A percentile compares a stretch with the other conserved stretches of the same genome.
Conservation (phyloP, 2,888 invertebrate species). For the Parelbella ahira region DNA sequence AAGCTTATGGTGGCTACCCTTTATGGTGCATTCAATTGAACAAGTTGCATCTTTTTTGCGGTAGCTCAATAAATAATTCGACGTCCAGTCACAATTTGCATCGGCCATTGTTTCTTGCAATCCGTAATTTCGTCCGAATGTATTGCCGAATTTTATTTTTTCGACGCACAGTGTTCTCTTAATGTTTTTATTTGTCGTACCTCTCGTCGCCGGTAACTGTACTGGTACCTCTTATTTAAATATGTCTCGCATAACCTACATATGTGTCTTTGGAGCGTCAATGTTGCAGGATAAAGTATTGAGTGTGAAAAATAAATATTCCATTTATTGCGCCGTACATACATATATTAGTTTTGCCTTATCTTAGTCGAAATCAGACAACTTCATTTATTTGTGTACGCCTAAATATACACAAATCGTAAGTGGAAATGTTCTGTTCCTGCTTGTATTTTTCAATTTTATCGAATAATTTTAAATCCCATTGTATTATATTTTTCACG, state of each 20-base stretch:
- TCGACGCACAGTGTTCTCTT: constrained; percentile 39
- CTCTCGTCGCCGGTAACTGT: constrained; percentile 17
- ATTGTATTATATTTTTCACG: too few relatives aligned
- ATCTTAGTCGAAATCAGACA: too few relatives aligned
- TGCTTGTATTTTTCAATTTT: too few relatives aligned
- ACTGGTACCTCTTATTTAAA: constrained; percentile 12
- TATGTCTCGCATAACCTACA: constrained; percentile 6
- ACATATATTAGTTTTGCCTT: too few relatives aligned
- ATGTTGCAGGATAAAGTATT: too few relatives aligned
- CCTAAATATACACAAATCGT: too few relatives aligned
- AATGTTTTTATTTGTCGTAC: constrained; percentile 41
- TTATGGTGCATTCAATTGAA: constrained; percentile 59
- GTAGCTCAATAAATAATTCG: constrained; percentile 55
- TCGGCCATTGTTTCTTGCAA: constrained; percentile 66
- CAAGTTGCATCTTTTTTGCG: constrained; percentile 52
- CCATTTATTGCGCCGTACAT: too few relatives aligned
- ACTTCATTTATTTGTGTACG: too few relatives aligned
- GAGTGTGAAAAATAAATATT: too few relatives aligned
- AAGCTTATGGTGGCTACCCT: constrained; percentile 47
- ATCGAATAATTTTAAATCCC: too few relatives aligned
- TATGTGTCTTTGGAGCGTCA: too few relatives aligned
- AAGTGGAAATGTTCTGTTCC: too few relatives aligned
- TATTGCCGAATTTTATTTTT: constrained; percentile 49
- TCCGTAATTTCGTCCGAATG: constrained; percentile 60
- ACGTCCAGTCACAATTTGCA: constrained; percentile 63